These are phyloP conservation scores for Tiphia femorata DNA, from an alignment of 2,888 invertebrate species.

Conservation along the genomic window DNA sequence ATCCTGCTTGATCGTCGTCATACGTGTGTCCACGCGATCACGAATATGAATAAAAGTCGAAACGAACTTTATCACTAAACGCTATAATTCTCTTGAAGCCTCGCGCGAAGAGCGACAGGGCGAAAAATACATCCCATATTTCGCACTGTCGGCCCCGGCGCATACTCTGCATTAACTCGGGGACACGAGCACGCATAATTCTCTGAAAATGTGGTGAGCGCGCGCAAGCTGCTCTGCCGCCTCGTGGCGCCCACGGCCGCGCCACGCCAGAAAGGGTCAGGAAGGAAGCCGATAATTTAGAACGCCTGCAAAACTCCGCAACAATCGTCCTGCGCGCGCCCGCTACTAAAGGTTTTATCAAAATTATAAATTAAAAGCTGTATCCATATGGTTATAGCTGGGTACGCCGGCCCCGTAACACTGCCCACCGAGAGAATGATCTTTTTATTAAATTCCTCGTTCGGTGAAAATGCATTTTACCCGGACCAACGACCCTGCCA, in stretches of 20 bases:
- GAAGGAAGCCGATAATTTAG: conserved; percentile 49
- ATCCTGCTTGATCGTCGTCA: too few relatives aligned
- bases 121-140: conserved; percentile 49
- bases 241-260: not conserved
- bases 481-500: too few relatives aligned
- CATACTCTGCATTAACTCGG: conserved; percentile 41
- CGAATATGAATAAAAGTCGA: too few relatives aligned
- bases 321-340: not conserved
- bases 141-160: conserved; percentile 37
- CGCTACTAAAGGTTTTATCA: not conserved
- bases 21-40: too few relatives aligned
- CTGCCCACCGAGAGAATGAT: too few relatives aligned
- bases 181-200: conserved; percentile 46
- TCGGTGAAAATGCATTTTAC: too few relatives aligned
- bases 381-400: too few relatives aligned
- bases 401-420: too few relatives aligned
- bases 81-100: conserved; percentile 41
- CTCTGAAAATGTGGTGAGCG: conserved; percentile 43
- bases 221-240: conserved; percentile 24
- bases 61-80: conserved; percentile 39
- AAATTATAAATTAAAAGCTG: not conserved
- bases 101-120: conserved; percentile 41
- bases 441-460: too few relatives aligned
- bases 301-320: conserved; percentile 37
- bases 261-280: conserved; percentile 34